phyloP scores from a whole-genome alignment of 2,797 vertebrate genomes.

The Platalea minor region DNA sequence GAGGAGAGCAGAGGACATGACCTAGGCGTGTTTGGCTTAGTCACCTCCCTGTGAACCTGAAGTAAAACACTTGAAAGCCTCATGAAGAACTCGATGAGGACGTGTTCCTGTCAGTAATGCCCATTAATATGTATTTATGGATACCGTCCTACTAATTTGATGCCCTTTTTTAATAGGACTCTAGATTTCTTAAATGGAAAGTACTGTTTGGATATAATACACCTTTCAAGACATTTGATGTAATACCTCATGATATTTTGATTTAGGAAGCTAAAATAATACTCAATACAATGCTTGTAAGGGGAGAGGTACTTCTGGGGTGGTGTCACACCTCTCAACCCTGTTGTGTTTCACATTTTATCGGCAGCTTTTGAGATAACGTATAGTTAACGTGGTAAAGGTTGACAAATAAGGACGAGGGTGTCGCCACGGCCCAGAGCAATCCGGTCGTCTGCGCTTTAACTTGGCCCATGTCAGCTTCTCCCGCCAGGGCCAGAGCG shows the following conservation, averaged over 20 bases:
- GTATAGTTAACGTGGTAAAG: fast-evolving
- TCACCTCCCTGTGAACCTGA: background rate
- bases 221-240: background rate
- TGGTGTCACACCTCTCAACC: background rate
- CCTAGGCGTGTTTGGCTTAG: background rate
- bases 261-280: background rate
- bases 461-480: background rate
- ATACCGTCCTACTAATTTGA: background rate
- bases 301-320: background rate
- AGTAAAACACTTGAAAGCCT: background rate
- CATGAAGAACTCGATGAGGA: background rate
- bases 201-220: background rate
- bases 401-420: background rate
- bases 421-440: background rate
- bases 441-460: background rate
- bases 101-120: background rate
- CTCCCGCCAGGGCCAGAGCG: no score
- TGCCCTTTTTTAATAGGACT: background rate
- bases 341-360: background rate
- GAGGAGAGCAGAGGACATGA: background rate
- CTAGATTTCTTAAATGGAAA: background rate
- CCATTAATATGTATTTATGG: background rate
- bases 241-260: background rate
- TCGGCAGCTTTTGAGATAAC: background rate
- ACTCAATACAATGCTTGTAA: background rate